Evolutionary conservation across 2,888 invertebrate genomes (phyloP).

Genomic region (Auanema sp.): DNA sequence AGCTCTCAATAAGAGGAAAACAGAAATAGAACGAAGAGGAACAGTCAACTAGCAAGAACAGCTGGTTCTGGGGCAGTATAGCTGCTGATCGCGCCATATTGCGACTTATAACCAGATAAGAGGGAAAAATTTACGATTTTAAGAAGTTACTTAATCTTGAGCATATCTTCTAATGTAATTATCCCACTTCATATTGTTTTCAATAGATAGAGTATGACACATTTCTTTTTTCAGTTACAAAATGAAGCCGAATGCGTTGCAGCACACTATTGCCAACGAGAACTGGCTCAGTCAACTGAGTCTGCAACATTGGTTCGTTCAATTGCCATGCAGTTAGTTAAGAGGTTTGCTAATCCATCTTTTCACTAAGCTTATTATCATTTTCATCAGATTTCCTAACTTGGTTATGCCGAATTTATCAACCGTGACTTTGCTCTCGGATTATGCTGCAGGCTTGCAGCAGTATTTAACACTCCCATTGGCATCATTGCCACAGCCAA

Average conservation of each 20-base stretch:
- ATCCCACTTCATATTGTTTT: neutral
- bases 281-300: slow-evolving; percentile 39
- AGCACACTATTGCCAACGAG: slow-evolving; percentile 39
- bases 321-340: slow-evolving; percentile 23
- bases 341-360: too few species aligned
- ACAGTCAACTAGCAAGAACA: too few species aligned
- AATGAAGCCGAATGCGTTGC: slow-evolving; percentile 40
- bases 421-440: slow-evolving; percentile 39
- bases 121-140: too few species aligned
- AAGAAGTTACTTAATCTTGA: too few species aligned
- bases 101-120: too few species aligned
- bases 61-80: too few species aligned
- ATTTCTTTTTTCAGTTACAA: slow-evolving; percentile 34
- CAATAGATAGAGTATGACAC: slow-evolving; percentile 6
- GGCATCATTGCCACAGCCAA: slow-evolving; percentile 35
- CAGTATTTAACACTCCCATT: slow-evolving; percentile 39
- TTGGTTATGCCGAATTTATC: slow-evolving; percentile 42
- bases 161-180: too few species aligned
- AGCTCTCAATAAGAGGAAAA: too few species aligned
- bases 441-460: slow-evolving; percentile 29
- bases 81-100: too few species aligned
- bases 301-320: slow-evolving; percentile 41
- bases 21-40: too few species aligned
- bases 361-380: neutral
- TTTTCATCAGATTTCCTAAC: slow-evolving; percentile 38